Conservation (phyloP, 2,888 invertebrate species). For the Meteorus cinctellus region DNA sequence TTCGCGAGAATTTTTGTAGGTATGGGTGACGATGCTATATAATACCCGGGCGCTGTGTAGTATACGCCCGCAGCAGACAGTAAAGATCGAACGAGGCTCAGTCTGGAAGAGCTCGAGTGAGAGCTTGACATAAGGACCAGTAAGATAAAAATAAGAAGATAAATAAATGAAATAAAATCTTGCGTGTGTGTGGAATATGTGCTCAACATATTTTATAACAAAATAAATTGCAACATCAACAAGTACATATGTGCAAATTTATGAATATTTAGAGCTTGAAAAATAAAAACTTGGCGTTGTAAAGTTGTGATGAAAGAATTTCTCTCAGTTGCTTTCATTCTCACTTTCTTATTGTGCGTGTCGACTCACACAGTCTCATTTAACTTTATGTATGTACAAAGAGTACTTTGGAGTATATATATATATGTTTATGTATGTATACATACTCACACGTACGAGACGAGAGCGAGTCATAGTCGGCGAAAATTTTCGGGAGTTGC, state of each 20-base stretch:
- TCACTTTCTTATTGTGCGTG: constrained; percentile 33
- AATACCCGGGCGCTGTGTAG: constrained; percentile 11
- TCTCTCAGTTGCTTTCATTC: neutral
- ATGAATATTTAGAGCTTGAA: too few relatives aligned
- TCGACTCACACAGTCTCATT: neutral
- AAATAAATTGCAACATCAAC: too few relatives aligned
- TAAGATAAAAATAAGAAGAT: constrained; percentile 19
- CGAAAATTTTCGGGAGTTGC: constrained; percentile 69
- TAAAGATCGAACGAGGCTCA: constrained; percentile 61
- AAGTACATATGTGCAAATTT: too few relatives aligned
- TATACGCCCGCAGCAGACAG: constrained; percentile 47
- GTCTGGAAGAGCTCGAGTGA: constrained; percentile 56
- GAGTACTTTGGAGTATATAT: neutral
- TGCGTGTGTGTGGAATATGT: too few relatives aligned
- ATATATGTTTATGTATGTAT: constrained; percentile 26
- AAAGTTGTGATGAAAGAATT: constrained; percentile 17
- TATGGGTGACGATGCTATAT: neutral
- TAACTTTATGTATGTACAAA: too few relatives aligned
- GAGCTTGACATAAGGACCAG: neutral
- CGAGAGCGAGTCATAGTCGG: constrained; percentile 44
- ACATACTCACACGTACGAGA: constrained; percentile 40
- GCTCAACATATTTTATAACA: too few relatives aligned
- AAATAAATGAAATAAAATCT: constrained; percentile 28
- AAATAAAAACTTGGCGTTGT: constrained; percentile 5
- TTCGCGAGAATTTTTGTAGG: neutral